Evolutionary conservation across 2,113 vertebrate species (phyloP).

Genomic region (Ptyas mucosa): DNA sequence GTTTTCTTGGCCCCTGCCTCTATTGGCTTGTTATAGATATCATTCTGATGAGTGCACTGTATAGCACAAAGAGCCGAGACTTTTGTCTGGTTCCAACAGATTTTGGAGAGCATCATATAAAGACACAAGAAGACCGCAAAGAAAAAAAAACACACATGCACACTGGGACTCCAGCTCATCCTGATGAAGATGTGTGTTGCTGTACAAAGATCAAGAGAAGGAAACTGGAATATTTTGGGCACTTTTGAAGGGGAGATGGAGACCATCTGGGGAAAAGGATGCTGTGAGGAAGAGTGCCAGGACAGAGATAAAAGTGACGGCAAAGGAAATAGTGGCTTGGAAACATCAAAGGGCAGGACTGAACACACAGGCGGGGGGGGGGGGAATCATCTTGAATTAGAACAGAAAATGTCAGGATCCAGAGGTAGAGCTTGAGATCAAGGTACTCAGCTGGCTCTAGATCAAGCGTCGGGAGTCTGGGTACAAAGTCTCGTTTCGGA

Average conservation of each 20-base stretch:
- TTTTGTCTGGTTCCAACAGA: conserved; percentile 57
- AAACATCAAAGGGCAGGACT: conserved; percentile 72
- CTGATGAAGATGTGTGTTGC: conserved; percentile 64
- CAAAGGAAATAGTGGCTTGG: conserved; percentile 75
- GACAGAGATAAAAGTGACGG: conserved; percentile 77
- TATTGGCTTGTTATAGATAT: conserved; percentile 59
- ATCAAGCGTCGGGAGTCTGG: conserved; percentile 1
- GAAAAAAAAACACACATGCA: conserved; percentile 38
- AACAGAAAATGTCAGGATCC: conserved; percentile 60
- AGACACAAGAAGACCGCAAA: conserved; percentile 56
- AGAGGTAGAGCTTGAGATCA: conserved; percentile 13
- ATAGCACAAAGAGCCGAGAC: conserved; percentile 58
- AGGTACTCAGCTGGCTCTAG: conserved; percentile 19
- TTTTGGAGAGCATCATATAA: conserved; percentile 51
- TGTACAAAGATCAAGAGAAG: conserved; percentile 76
- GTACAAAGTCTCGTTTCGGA: conserved; percentile 16
- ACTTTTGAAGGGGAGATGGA: conserved; percentile 76
- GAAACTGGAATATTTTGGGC: conserved; percentile 73
- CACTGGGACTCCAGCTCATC: conserved; percentile 65
- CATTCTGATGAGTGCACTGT: conserved; percentile 44
- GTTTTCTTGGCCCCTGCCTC: conserved; percentile 36
- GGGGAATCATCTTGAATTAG: conserved; percentile 59
- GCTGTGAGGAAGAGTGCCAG: conserved; percentile 73
- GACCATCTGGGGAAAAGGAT: conserved; percentile 79
- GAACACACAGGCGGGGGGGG: conserved; percentile 54